Base-by-base conservation (phyloP, 2,113 vertebrate species). In the Lasiurus cinereus region DNA sequence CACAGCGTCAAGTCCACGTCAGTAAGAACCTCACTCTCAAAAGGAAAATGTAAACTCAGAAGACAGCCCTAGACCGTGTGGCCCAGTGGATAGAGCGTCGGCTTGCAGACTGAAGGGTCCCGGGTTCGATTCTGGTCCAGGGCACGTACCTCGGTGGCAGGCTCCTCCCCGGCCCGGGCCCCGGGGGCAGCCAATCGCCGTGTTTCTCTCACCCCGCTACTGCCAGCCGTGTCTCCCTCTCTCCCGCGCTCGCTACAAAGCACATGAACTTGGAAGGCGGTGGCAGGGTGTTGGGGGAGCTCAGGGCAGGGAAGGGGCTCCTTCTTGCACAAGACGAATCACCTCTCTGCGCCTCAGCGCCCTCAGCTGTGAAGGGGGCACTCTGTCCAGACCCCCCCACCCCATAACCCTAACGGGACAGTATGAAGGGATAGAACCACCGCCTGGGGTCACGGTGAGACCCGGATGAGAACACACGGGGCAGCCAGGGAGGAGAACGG, bases 391-490 rank as follows among this genome's bases (percentile, higher is more conserved):
- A 46, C 9, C 33, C 22, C 24, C 62, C 46, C 46, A 10, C 5
- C 0, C 62, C 13, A 12, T 4, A 5, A 24, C 3, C 24, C 39
- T 3, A 5, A 4, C 56, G 1, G 59, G 72, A 33, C 2, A 0
- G 15, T 0, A 67, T 29, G 19, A 1, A 4, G n/a, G 46, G 12
- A 70, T 64, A 22, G 36, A 39, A 39, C 19, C 36, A 10, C 3
- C 39, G 59, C 62, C 1, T 10, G 1, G 18, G 29, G 19, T 31
- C 3, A 33, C 0, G 5, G 29, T 8, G 52, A 64, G 31, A n/a
- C 27, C 31, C 36, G 14, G 6, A 3, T 0, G 21, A 59, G 48
- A 62, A 10, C 6, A 31, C 50, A 3, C 67, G 1, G 24, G 50
- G 39, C 0, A 2, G 84, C 76, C 80, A 16, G 77, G 10, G 22